Percentiles rank a stretch among this genome's conserved stretches.
Evolutionary conservation across 37 sponge, comb jelly and placozoan genomes (phyloP).

Genomic region (Halisarca cf. caerulea): DNA sequence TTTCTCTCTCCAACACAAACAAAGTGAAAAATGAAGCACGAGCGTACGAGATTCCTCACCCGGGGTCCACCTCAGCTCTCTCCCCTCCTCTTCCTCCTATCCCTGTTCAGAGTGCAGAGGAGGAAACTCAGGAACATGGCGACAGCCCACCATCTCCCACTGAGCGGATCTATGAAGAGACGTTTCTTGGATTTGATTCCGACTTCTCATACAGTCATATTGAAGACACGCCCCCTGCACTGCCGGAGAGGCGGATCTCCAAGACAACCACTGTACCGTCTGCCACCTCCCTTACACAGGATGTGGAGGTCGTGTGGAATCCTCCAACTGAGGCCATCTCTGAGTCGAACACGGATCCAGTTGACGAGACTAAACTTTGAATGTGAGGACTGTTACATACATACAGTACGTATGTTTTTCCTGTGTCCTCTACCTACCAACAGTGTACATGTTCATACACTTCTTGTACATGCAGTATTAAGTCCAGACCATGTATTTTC

Average conservation of each 20-base stretch:
- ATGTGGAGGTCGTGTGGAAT: constrained; percentile 8
- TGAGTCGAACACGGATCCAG: too few species aligned
- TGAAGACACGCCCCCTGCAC: neutral
- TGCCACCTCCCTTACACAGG: neutral
- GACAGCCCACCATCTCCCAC: neutral
- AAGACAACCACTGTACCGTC: neutral
- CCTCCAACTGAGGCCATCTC: neutral
- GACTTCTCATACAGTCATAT: neutral
- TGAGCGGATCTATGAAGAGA: constrained; percentile 17
- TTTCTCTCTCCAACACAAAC: neutral
- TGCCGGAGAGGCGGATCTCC: constrained; percentile 14
- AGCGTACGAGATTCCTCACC: constrained; percentile 4
- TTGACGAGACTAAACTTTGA: too few species aligned
- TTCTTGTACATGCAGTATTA: too few species aligned
- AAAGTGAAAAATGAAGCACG: neutral
- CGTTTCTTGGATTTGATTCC: constrained; percentile 9
- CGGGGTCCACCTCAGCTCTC: neutral
- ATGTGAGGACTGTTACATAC: too few species aligned
- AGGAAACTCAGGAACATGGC: neutral
- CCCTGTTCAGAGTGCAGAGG: neutral
- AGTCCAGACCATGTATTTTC: neutral
- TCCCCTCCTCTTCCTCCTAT: constrained; percentile 16
- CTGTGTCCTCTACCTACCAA: too few species aligned
- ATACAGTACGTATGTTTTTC: too few species aligned
- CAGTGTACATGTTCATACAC: too few species aligned